Evolutionary conservation across 2,888 invertebrate species (phyloP), one percentile per base, ranked within the genome.

Genomic region (Hypena proboscidalis): DNA sequence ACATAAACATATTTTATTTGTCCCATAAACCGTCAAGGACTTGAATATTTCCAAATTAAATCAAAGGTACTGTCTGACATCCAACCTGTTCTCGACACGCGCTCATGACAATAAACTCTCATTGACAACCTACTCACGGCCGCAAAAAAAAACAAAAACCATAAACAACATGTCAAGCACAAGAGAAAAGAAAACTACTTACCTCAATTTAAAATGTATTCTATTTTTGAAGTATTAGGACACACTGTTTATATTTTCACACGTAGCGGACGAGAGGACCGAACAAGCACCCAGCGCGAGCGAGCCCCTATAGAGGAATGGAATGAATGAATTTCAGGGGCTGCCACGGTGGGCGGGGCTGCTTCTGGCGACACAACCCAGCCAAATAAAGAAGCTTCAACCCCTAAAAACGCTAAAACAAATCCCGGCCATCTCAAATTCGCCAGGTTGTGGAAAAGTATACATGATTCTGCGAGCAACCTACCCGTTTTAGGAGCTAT

Each of bases 281-380:
- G 6, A 14, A 45, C 80, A 72, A 59, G 61, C 65, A 64, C 65
- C 72, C 76, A 17, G 39, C 54, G 39, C 73, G 79, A 73, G 40
- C 50, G 54, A 58, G 69, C 68, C 77, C 67, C 74, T 30, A 46
- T 37, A 42, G 51, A 56, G 51, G 80, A 83, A 81, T 88, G 51
- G 80, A 83, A 81, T 88, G 89, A 89, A 88, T 89, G 89, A 81
- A 83, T 66, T n/a, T 63, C 79, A 75, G 80, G 84, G 85, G 83
- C 76, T 66, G 80, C 60, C 64, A 53, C 50, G 54, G 77, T 81
- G 83, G 89, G 88, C 83, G 87, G 85, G 84, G 84, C 85, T 67
- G 62, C 56, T 62, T 70, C 61, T 69, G 58, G 47, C 58, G 45
- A 35, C 38, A 54, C 31, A 55, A 80, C 56, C 70, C 78, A 20